A percentile compares a stretch with the other conserved stretches of the same genome.
Evolutionary conservation across 2,888 invertebrate species (phyloP).

Genomic region (Conchocele bisecta): DNA sequence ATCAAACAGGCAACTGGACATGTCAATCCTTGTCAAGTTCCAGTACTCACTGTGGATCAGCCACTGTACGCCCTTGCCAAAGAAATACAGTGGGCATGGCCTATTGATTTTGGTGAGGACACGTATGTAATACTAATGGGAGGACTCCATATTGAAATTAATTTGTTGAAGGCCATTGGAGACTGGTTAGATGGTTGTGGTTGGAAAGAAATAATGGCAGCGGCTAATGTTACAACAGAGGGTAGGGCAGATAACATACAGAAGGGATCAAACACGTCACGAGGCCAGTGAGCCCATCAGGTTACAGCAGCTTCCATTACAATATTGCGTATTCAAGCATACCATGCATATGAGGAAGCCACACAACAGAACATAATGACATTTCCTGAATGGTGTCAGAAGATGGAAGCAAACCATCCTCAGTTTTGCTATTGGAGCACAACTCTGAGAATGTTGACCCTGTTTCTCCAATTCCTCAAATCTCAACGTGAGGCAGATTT

Average conservation of each 20-base stretch:
- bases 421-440: slow-evolving; percentile 31
- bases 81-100: too few species aligned
- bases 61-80: too few species aligned
- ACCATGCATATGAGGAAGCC: not conserved
- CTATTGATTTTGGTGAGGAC: too few species aligned
- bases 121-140: too few species aligned
- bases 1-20: too few species aligned
- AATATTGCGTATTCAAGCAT: too few species aligned
- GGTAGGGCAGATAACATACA: not conserved
- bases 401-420: not conserved
- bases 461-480: slow-evolving; percentile 23
- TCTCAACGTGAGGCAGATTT: slow-evolving; percentile 25
- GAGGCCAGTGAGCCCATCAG: not conserved
- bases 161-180: too few species aligned
- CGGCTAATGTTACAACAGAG: not conserved
- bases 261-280: not conserved
- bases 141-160: too few species aligned
- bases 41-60: too few species aligned
- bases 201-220: not conserved
- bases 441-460: slow-evolving; percentile 15
- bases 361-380: not conserved
- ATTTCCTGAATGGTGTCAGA: not conserved
- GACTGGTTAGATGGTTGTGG: too few species aligned
- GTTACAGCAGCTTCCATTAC: too few species aligned
- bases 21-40: too few species aligned